These are phyloP conservation scores for Lutjanus argentimaculatus DNA, from an alignment of 2,797 vertebrate species.

Conservation along the genomic window DNA sequence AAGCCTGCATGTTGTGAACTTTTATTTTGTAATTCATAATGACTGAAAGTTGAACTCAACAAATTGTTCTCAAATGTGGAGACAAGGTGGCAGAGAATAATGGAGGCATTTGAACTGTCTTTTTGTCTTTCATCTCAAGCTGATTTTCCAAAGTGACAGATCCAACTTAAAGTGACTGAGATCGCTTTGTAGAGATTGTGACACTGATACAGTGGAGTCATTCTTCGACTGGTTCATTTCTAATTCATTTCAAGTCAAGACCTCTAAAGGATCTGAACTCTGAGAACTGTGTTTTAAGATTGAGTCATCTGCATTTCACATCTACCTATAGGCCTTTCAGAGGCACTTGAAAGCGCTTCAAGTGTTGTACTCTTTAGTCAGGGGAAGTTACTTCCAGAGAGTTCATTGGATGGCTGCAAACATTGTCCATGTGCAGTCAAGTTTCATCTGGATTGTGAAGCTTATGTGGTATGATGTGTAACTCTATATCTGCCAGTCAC, in stretches of 20 bases:
- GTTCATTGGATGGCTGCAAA: not conserved
- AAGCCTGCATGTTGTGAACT: not conserved
- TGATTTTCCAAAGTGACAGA: not conserved
- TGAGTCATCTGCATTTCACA: not conserved
- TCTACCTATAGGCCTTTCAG: not conserved
- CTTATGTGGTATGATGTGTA: no score
- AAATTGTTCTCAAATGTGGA: not conserved
- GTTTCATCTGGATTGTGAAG: not conserved
- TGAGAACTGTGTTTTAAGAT: not conserved
- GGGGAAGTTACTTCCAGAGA: constrained; percentile 1
- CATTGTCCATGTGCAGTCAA: not conserved
- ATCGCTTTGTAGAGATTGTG: not conserved
- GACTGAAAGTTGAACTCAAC: not conserved
- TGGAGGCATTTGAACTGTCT: not conserved
- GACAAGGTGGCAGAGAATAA: not conserved
- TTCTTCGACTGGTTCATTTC: not conserved
- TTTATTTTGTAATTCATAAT: no score
- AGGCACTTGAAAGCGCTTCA: constrained; percentile 1
- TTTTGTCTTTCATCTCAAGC: not conserved
- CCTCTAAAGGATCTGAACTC: not conserved
- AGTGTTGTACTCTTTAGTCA: not conserved
- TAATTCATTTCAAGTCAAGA: not conserved
- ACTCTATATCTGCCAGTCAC: no score
- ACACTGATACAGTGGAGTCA: not conserved
- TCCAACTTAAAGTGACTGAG: not conserved